Base-by-base conservation (phyloP, 2,113 vertebrate species). In the Indicator indicator region DNA sequence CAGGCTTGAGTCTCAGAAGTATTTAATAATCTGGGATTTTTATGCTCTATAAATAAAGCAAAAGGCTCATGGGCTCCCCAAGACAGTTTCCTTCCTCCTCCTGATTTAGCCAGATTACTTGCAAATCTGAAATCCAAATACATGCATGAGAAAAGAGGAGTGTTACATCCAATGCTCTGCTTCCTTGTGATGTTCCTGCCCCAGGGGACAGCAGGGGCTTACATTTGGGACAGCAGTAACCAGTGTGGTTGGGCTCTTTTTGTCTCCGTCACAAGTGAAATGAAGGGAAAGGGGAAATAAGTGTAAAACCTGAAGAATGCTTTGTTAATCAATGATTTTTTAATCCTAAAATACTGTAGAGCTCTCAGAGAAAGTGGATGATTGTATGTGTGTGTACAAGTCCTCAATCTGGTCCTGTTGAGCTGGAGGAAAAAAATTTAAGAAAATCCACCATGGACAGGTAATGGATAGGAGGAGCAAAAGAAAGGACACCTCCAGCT, bases 181-280 rank as follows among this genome's bases (percentile, higher is more conserved):
- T 54, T 33, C 17, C 33, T 23, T 16, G 0, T 24, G n/a, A 46
- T 58, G 23, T 5, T 33, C 16, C 5, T 81, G 56, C 48, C 48
- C 19, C 2, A 2, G 36, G 52, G 12, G 9, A 11, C 9, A 46
- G 5, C 28, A 50, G 16, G 23, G 14, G 11, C 44, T 72, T 27
- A 8, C 20, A 20, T 30, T 9, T 36, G 14, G 32, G 46, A 44
- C 17, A 55, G 6, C 58, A 84, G 55, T 2, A 11, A 50, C 19
- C 0, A 1, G 10, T 1, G 2, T 28, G 50, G 14, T 12, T 6
- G 6, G 20, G 38, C 20, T 60, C 21, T n/a, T 70, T 56, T 44
- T 69, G 33, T 65, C 13, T 73, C 28, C 20, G 9, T 27, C 64
- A 24, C 7, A 15, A 59, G 3, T 36, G 36, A 65, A 88, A 67